phyloP scores from a whole-genome alignment of 1,140 invertebrate species.

The Nixonia krombeini region DNA sequence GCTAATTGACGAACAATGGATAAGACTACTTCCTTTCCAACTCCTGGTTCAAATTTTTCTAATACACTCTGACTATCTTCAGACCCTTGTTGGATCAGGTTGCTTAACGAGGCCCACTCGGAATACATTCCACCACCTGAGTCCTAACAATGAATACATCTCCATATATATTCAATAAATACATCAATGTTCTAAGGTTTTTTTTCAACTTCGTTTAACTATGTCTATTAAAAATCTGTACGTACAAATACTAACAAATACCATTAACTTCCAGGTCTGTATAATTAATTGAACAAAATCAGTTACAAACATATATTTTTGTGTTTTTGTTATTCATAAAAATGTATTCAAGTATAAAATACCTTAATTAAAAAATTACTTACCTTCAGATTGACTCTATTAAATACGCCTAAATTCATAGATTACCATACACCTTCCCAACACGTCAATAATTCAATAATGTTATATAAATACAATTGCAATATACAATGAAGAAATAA shows the following conservation, averaged over 20 bases:
- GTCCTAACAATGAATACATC: slow-evolving; percentile 59
- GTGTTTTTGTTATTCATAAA: too few relatives aligned
- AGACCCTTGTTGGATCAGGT: slow-evolving; percentile 77
- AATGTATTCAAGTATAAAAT: too few relatives aligned
- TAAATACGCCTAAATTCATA: slow-evolving; percentile 84
- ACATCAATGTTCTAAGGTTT: too few relatives aligned
- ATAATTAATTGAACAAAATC: too few relatives aligned
- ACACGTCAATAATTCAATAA: too few relatives aligned
- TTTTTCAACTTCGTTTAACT: too few relatives aligned
- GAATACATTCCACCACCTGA: slow-evolving; percentile 83
- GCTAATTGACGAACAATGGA: slow-evolving; percentile 87
- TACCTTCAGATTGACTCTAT: slow-evolving; percentile 81
- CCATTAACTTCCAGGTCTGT: too few relatives aligned
- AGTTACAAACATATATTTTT: too few relatives aligned
- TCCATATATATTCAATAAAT: too few relatives aligned
- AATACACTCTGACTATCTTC: slow-evolving; percentile 84
- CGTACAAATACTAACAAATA: too few relatives aligned
- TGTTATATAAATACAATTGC: too few relatives aligned
- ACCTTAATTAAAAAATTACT: slow-evolving; percentile 22
- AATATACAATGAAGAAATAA: neutral
- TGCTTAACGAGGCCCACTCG: slow-evolving; percentile 86
- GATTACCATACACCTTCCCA: slow-evolving; percentile 63
- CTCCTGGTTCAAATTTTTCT: slow-evolving; percentile 84
- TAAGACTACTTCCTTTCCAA: slow-evolving; percentile 86
- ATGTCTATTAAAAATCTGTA: too few relatives aligned